Base-by-base conservation (phyloP, 2,797 vertebrate genomes). In the Crocidura indochinensis region DNA sequence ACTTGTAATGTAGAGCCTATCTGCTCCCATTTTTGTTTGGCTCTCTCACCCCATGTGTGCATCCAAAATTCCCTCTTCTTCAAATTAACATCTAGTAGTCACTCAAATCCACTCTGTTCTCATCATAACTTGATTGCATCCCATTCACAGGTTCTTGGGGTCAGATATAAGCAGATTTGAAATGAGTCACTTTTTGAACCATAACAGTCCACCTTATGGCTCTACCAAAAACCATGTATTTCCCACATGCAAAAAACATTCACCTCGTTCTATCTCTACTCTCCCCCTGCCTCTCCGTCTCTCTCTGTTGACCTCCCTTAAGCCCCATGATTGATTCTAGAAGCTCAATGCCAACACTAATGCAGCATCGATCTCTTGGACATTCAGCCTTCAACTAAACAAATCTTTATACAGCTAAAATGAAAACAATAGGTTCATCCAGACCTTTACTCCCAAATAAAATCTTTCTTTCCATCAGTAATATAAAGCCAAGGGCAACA, bases 401-500 rank as follows among this genome's bases (percentile, higher is more conserved):
- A 47, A n/a, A 24, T 69, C 47, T 83, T 79, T 79, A 44, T 6
- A 6, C 44, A 11, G 56, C 15, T 92, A 49, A 84, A 91, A 51
- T 81, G 72, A 74, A 88, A 90, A 29, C 26, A 80, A n/a, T 46
- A 76, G 26, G 27, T 62, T n/a, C 67, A 53, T 47, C n/a, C 26
- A 53, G 22, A 53, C 31, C 46, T 92, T 85, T 90, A 27, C 20
- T 79, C 81, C 62, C 76, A 92, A 10, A 29, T 1, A 88, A 87
- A 93, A 90, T 7, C 64, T 29, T 24, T 76, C 31, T 87, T 89
- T 87, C 49, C 74, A 20, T 47, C 60, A 12, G 8, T 2, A 20
- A 84, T 85, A 91, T 26, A 81, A 91, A 86, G 56, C 56, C 77
- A 76, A 77, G 46, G 31, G 1, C 53, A 46, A 88, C 83, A 49